These are phyloP conservation scores for Bicyclus anynana DNA, from an alignment of 1,140 invertebrate species.

Conservation along the genomic window DNA sequence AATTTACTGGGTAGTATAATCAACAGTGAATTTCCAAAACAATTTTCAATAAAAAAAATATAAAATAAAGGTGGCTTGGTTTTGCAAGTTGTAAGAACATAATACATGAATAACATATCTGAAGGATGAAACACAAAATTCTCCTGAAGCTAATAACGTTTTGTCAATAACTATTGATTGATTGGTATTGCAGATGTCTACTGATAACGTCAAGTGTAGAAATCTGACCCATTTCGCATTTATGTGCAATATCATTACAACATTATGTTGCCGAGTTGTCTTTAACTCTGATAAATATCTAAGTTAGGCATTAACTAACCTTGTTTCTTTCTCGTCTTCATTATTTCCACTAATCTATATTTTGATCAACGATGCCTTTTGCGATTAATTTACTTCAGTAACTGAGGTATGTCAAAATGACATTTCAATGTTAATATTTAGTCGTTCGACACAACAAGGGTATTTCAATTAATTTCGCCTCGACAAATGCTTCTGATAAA, in stretches of 20 bases:
- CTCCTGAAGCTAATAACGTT: not conserved
- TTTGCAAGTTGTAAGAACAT: too few species aligned
- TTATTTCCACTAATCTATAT: not conserved
- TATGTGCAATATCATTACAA: too few species aligned
- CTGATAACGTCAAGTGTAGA: not conserved
- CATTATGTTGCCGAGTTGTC: not conserved
- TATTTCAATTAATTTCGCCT: slow-evolving; percentile 11
- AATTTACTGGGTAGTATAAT: too few species aligned
- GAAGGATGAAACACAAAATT: not conserved
- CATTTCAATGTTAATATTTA: slow-evolving; percentile 19
- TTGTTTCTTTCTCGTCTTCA: not conserved
- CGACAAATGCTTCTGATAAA: slow-evolving; percentile 4
- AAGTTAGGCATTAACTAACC: not conserved
- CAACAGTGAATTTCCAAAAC: too few species aligned
- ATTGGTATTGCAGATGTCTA: not conserved
- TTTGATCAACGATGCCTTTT: not conserved
- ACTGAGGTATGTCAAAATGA: slow-evolving; percentile 10
- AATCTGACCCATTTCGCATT: too few species aligned
- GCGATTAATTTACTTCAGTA: not conserved
- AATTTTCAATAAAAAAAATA: too few species aligned
- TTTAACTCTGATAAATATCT: not conserved
- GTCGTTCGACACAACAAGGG: slow-evolving; percentile 12
- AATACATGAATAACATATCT: too few species aligned
- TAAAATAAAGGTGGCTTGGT: too few species aligned
- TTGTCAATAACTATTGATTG: not conserved